A percentile compares a stretch with the other conserved stretches of the same genome.
phyloP scores from a whole-genome alignment of 2,113 vertebrate species.

The Redunca redunca region DNA sequence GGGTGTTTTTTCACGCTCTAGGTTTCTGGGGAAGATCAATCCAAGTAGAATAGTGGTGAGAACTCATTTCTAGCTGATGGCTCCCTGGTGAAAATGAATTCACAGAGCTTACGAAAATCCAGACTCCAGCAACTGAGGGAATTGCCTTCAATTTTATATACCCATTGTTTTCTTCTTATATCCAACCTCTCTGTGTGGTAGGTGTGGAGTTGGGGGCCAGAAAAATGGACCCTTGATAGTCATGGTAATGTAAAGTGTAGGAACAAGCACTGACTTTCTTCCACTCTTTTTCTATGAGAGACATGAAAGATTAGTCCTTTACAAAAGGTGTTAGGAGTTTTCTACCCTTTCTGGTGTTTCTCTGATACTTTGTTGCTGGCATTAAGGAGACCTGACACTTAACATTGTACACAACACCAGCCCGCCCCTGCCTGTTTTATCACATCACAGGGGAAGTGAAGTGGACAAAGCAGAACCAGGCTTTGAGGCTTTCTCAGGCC shows the following conservation, averaged over 20 bases:
- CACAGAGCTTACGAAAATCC: constrained; percentile 16
- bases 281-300: constrained; percentile 7
- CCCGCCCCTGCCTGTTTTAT: not conserved
- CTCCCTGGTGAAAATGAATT: constrained; percentile 18
- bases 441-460: not conserved
- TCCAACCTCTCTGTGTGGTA: not conserved
- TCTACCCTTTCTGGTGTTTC: not conserved
- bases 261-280: not conserved
- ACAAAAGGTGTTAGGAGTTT: constrained; percentile 15
- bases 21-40: constrained; percentile 28
- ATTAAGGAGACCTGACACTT: constrained; percentile 10
- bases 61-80: constrained; percentile 11
- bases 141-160: constrained; percentile 25
- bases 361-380: not conserved
- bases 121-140: not conserved
- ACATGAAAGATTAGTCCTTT: constrained; percentile 42
- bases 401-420: not conserved
- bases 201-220: not conserved
- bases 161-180: not conserved
- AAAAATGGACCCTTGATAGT: constrained; percentile 40
- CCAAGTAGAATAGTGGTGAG: not conserved
- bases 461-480: not conserved
- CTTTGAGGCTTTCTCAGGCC: not conserved
- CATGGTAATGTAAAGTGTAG: constrained; percentile 46
- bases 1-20: constrained; percentile 9